Evolutionary conservation across 2,113 vertebrate species (phyloP).

Genomic region (Chamaetylas fuelleborni): DNA sequence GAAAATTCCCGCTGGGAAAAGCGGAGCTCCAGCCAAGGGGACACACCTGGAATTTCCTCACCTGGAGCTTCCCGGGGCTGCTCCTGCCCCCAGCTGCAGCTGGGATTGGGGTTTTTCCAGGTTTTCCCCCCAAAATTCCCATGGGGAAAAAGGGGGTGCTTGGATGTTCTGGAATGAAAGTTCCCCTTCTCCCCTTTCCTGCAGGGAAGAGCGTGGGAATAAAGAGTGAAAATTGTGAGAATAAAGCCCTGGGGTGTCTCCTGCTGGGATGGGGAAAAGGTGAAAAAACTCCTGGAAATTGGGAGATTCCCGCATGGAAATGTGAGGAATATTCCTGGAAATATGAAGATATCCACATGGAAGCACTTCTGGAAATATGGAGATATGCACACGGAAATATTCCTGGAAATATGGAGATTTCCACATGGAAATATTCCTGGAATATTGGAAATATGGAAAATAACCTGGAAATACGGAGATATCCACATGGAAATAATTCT

Average conservation of each 20-base stretch:
- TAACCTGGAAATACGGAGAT: too few species aligned
- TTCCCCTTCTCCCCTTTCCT: not conserved
- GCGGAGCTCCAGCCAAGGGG: fast-evolving
- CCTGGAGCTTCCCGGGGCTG: too few species aligned
- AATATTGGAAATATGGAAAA: too few species aligned
- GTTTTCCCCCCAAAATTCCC: fast-evolving
- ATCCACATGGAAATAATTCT: too few species aligned
- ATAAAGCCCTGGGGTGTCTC: fast-evolving
- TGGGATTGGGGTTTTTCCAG: not conserved
- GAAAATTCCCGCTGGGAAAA: fast-evolving
- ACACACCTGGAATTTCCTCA: not conserved
- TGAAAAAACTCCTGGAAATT: not conserved
- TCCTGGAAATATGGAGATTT: not conserved
- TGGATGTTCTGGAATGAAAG: not conserved
- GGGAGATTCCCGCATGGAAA: too few species aligned
- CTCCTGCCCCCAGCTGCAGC: not conserved
- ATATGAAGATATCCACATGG: fast-evolving
- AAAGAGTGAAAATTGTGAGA: too few species aligned
- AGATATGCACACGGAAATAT: not conserved
- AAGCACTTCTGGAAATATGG: not conserved
- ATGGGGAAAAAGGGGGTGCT: not conserved
- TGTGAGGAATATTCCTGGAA: not conserved
- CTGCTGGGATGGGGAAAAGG: too few species aligned
- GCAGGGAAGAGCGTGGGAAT: not conserved
- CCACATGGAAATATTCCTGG: not conserved